These are phyloP conservation scores for Stenolophus ochropezus DNA, from an alignment of 2,888 invertebrate species.

Conservation along the genomic window DNA sequence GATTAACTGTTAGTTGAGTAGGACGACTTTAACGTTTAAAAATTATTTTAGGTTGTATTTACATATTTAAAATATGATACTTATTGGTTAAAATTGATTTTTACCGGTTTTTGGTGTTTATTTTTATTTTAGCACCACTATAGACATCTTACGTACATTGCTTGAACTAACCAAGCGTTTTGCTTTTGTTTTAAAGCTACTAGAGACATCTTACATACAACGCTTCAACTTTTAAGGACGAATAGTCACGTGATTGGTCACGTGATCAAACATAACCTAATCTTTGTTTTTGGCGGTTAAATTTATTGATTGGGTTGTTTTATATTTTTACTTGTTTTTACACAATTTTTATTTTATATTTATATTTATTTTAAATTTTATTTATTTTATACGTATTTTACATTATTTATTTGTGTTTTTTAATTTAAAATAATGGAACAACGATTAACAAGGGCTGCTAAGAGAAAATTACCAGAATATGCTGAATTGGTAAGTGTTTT, in stretches of 20 bases:
- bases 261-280: background rate
- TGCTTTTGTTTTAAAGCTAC: background rate
- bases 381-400: background rate
- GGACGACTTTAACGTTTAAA: background rate
- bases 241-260: too few species aligned
- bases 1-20: background rate
- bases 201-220: background rate
- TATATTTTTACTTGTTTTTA: background rate
- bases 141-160: background rate
- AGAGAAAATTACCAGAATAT: constrained; percentile 56
- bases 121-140: background rate
- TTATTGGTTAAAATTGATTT: background rate
- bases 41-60: background rate
- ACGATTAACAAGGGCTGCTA: constrained; percentile 46
- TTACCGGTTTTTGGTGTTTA: background rate
- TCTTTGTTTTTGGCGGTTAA: constrained; percentile 7
- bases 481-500: constrained; percentile 41
- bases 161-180: background rate
- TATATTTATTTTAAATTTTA: background rate
- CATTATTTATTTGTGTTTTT: background rate
- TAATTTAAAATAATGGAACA: constrained; percentile 3
- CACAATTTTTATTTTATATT: background rate
- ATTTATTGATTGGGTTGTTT: background rate
- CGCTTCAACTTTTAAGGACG: background rate
- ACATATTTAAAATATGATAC: background rate